A percentile compares a stretch with the other conserved stretches of the same genome.
These are phyloP conservation scores for Itoplectis maculator DNA, from an alignment of 2,888 invertebrate genomes.

Conservation along the genomic window DNA sequence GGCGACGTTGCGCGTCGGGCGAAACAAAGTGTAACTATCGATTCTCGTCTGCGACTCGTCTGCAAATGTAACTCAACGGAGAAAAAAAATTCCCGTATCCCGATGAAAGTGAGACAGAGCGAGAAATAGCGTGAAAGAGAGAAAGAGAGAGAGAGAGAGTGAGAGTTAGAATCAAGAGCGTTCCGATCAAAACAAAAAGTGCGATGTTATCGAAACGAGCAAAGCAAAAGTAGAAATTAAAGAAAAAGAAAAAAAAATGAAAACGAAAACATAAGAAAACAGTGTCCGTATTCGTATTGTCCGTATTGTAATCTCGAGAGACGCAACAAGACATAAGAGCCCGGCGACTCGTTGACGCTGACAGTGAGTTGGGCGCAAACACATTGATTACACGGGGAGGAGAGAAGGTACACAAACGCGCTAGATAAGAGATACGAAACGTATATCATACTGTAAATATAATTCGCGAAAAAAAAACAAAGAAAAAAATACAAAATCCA, in stretches of 20 bases:
- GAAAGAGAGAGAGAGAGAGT: too few species aligned
- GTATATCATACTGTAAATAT: conserved; percentile 61
- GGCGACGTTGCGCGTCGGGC: conserved; percentile 4
- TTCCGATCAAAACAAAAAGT: conserved; percentile 66
- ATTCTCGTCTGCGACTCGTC: conserved; percentile 32
- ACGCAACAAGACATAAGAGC: conserved; percentile 38
- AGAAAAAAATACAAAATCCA: too few species aligned
- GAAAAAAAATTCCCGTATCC: conserved; percentile 1
- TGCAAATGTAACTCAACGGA: neutral
- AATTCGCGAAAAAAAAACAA: conserved; percentile 44
- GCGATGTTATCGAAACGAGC: conserved; percentile 55
- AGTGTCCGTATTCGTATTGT: conserved; percentile 56
- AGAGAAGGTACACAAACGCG: conserved; percentile 13
- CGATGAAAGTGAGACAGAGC: conserved; percentile 4
- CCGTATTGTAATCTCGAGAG: conserved; percentile 54
- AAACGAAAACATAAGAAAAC: conserved; percentile 3
- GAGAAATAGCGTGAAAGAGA: too few species aligned
- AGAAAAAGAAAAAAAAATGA: conserved; percentile 30
- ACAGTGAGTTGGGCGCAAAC: conserved; percentile 44
- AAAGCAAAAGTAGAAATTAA: conserved; percentile 42
- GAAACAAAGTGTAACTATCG: conserved; percentile 17
- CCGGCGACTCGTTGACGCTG: conserved; percentile 57
- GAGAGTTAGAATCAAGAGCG: conserved; percentile 61
- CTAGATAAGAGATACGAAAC: conserved; percentile 36
- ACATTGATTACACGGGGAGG: conserved; percentile 18